A percentile compares a stretch with the other conserved stretches of the same genome.
Evolutionary conservation across 2,797 vertebrate genomes (phyloP).

Genomic region (Spinibarbus caldwelli): DNA sequence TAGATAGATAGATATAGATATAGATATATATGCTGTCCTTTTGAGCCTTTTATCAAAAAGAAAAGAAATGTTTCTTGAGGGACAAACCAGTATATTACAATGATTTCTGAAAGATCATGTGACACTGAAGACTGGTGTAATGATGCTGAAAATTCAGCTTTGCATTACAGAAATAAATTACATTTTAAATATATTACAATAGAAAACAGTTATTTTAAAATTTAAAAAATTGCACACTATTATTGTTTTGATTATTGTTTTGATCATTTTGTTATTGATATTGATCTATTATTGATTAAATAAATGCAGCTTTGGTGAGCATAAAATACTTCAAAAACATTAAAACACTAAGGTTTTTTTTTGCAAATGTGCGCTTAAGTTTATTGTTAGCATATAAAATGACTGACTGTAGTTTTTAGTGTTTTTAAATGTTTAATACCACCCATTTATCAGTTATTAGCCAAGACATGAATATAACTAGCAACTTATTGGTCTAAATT

Average conservation of each 20-base stretch:
- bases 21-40: neutral
- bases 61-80: too few relatives aligned
- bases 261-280: too few relatives aligned
- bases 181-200: neutral
- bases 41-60: too few relatives aligned
- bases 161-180: neutral
- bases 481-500: neutral
- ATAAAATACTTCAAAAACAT: neutral
- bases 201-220: neutral
- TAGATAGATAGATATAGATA: too few relatives aligned
- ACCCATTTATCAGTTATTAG: neutral
- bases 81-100: neutral
- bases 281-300: neutral
- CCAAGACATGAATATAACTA: neutral
- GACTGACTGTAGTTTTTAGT: neutral
- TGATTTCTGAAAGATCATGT: neutral
- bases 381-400: neutral
- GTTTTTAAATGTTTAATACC: neutral
- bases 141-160: neutral
- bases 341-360: neutral
- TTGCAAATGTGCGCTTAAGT: too few relatives aligned
- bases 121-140: neutral
- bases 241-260: too few relatives aligned
- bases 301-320: neutral
- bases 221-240: too few relatives aligned